Evolutionary conservation across 2,113 vertebrate species (phyloP).

Genomic region (Cardinalis cardinalis): DNA sequence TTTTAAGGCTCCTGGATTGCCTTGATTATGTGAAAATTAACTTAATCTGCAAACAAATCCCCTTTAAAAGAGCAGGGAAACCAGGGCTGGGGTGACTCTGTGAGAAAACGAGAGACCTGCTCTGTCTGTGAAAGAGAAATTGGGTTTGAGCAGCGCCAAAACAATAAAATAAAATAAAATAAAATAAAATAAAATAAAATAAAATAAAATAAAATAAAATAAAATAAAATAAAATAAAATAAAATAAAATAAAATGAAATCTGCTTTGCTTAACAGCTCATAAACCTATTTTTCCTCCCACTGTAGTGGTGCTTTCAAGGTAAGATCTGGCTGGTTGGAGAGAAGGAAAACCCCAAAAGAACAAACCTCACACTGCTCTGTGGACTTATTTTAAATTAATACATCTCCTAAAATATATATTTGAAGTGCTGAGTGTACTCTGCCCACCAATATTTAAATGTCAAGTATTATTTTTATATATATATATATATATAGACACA

Average conservation of each 20-base stretch:
- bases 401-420: neutral
- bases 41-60: neutral
- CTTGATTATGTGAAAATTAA: neutral
- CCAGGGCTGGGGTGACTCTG: neutral
- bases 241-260: neutral
- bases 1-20: neutral
- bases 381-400: neutral
- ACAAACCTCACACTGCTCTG: neutral
- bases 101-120: neutral
- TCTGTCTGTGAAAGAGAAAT: neutral
- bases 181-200: neutral
- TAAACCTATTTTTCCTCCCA: neutral
- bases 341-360: neutral
- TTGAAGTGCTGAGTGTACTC: neutral
- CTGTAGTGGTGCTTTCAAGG: neutral
- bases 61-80: neutral
- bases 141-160: neutral
- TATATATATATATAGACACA: neutral
- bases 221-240: constrained; percentile 38
- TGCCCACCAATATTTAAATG: neutral
- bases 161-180: neutral
- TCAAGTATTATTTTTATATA: neutral
- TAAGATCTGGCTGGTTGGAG: neutral
- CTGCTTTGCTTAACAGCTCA: constrained; percentile 7
- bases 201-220: constrained; percentile 17